Base-by-base conservation (phyloP, 2,113 vertebrate genomes). In the Nycticebus coucang region DNA sequence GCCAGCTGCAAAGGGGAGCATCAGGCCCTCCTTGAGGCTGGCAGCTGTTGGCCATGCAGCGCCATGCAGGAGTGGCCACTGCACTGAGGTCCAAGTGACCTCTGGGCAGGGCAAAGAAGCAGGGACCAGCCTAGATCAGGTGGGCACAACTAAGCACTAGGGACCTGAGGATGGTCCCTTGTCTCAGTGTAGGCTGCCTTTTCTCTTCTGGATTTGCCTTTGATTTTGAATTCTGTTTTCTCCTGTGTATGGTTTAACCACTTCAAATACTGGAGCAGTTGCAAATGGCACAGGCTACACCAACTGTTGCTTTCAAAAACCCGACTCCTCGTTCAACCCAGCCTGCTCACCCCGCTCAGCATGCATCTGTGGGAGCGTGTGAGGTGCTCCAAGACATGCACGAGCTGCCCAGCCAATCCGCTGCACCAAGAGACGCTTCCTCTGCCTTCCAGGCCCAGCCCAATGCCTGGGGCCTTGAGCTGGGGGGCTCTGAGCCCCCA, bases 301-400 rank as follows among this genome's bases (percentile, higher is more conserved):
- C 91, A 87, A 26, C 97, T 98, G 97, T 98, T 98, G 98, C 98
- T 98, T 98, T 98, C 96, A 98, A 98, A 98, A 98, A 98, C 98
- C 53, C 35, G 98, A 98, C 98, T 98, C 98, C 98, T 98, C 98
- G 45, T 94, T 97, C 91, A 89, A 89, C 97, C 95, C 95, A 96
- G 88, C 97, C 94, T 98, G 95, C 91, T 98, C 96, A 97, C 97
- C 98, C 97, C 79, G 95, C 97, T 98, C 90, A 89, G 98, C 99
- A 99, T 99, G 99, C 99, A 98, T 96, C 97, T 13, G 21, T 97
- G 98, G 78, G 59, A 6, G 72, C 18, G 24, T 96, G 97, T 28
- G n/a, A 19, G 83, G 93, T 33, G 92, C 97, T 98, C 97, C 95
- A 97, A 98, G 97, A 94, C 98, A 98, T 99, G 98, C 98, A 98